Conservation (phyloP, 2,888 invertebrate species). For the Mallateleia sp. region DNA sequence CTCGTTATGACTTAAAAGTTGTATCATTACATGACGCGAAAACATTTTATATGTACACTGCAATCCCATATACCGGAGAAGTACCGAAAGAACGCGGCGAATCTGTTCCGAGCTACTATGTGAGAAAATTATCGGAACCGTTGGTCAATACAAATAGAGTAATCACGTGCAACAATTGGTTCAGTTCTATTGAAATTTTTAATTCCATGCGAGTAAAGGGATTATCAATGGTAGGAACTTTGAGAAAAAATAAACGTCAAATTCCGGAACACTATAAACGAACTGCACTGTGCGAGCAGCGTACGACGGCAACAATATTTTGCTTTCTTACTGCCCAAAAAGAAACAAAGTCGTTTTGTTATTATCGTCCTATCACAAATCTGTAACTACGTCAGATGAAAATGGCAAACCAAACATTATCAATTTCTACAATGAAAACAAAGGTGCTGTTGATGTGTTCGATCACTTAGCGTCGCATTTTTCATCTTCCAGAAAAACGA, state of each 20-base stretch:
- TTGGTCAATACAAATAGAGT: constrained; percentile 19
- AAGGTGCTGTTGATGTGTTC: constrained; percentile 2
- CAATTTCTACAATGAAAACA: constrained; percentile 62
- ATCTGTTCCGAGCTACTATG: background rate
- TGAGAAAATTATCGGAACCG: background rate
- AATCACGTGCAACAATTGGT: constrained; percentile 48
- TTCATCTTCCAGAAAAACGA: background rate
- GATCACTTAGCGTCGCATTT: background rate
- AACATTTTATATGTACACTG: constrained; percentile 35
- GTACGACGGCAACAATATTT: constrained; percentile 16
- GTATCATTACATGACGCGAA: constrained; percentile 56
- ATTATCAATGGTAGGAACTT: constrained; percentile 33
- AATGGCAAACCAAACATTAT: constrained; percentile 75
- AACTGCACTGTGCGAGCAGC: background rate
- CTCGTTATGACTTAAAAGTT: constrained; percentile 77
- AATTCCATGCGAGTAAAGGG: constrained; percentile 14
- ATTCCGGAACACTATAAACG: constrained; percentile 20
- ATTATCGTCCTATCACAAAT: constrained; percentile 27
- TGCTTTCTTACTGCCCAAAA: constrained; percentile 37
- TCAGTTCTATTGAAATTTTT: constrained; percentile 34
- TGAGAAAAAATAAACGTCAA: constrained; percentile 45
- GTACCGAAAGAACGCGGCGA: background rate
- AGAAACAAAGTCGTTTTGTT: constrained; percentile 27
- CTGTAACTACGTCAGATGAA: background rate
- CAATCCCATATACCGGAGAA: background rate